A percentile compares a stretch with the other conserved stretches of the same genome.
These are phyloP conservation scores for Rhinichthys osculus DNA, from an alignment of 2,797 vertebrate genomes.

Conservation along the genomic window DNA sequence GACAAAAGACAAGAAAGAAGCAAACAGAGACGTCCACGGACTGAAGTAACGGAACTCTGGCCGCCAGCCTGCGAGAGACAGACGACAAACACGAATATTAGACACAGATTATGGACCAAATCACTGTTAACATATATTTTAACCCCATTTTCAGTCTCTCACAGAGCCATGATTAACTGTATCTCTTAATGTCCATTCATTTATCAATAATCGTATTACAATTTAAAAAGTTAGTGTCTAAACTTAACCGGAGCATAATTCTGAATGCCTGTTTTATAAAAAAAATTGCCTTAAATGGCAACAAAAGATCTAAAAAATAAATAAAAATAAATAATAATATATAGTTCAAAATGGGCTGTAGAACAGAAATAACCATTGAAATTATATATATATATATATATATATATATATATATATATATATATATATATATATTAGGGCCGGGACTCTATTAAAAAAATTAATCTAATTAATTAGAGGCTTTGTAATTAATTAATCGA, in stretches of 20 bases:
- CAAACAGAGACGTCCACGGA: slow-evolving; percentile 77
- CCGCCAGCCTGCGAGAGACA: not conserved
- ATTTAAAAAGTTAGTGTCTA: not conserved
- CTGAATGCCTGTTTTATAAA: not conserved
- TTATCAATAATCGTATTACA: not conserved
- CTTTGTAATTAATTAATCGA: no score
- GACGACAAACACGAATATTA: not conserved
- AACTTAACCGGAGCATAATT: no score
- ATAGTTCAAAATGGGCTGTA: no score
- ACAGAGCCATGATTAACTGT: not conserved
- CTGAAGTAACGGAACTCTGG: slow-evolving; percentile 74
- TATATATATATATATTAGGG: no score
- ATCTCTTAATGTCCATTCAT: not conserved
- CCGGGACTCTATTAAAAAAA: no score
- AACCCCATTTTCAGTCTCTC: not conserved
- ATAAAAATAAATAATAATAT: not conserved
- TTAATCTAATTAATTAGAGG: no score
- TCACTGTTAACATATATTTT: not conserved
- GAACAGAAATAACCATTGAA: no score
- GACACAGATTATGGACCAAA: not conserved
- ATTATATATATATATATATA: no score
- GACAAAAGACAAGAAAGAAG: slow-evolving; percentile 71
- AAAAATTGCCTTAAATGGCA: not conserved
- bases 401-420: no score
- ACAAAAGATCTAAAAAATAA: not conserved